phyloP scores from a whole-genome alignment of 2,113 vertebrate species.

The Paraplagusia blochii region DNA sequence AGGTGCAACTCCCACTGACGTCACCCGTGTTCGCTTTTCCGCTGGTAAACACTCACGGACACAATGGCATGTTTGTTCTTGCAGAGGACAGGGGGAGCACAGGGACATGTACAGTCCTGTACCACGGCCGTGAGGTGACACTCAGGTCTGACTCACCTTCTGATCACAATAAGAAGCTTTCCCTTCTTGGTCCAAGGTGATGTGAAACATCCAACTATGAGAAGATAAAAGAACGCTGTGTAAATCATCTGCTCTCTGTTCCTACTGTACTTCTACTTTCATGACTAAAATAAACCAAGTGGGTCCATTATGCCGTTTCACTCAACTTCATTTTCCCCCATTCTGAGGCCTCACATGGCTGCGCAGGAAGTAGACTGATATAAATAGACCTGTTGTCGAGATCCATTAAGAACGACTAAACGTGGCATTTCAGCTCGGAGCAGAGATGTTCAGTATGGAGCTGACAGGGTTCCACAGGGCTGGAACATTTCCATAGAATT shows the following conservation, averaged over 20 bases:
- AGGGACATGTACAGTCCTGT: slow-evolving; percentile 14
- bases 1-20: slow-evolving; percentile 46
- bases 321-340: slow-evolving; percentile 8
- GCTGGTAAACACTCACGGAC: slow-evolving; percentile 15
- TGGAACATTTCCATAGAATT: too few relatives aligned
- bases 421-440: slow-evolving; percentile 20
- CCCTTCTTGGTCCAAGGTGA: slow-evolving; percentile 1
- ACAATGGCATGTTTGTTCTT: slow-evolving; percentile 30
- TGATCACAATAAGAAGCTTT: slow-evolving; percentile 35
- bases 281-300: slow-evolving; percentile 28
- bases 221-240: slow-evolving; percentile 13
- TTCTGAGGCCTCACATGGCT: slow-evolving; percentile 12
- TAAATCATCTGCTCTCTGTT: slow-evolving; percentile 9
- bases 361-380: slow-evolving; percentile 12
- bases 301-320: slow-evolving; percentile 36
- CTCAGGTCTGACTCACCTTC: slow-evolving; percentile 50
- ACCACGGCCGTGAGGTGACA: slow-evolving; percentile 20
- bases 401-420: slow-evolving; percentile 63
- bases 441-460: too few relatives aligned
- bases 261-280: slow-evolving; percentile 21
- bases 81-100: slow-evolving; percentile 15
- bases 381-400: slow-evolving; percentile 48
- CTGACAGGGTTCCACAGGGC: too few relatives aligned
- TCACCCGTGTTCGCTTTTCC: slow-evolving; percentile 18
- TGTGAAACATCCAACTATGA: slow-evolving; percentile 26